Conservation (phyloP, 2,888 invertebrate species). For the Zootermopsis nevadensis region DNA sequence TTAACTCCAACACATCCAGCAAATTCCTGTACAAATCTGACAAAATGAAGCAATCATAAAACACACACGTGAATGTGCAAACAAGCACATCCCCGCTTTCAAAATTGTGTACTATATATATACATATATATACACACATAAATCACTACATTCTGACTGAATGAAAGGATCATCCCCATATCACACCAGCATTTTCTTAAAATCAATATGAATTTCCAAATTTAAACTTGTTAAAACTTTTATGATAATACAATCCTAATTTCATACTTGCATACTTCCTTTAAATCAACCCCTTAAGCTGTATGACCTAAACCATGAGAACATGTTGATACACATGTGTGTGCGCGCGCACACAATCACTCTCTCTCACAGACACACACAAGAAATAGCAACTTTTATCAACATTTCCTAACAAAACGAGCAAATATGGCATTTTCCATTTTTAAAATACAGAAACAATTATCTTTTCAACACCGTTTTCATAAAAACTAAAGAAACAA, state of each 20-base stretch:
- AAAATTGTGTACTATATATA: neutral
- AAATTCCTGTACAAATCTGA: neutral
- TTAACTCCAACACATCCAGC: neutral
- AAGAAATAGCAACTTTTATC: conserved; percentile 4
- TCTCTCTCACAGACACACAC: neutral
- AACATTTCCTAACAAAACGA: neutral
- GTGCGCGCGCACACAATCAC: neutral
- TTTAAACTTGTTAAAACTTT: neutral
- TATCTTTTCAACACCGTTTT: conserved; percentile 10
- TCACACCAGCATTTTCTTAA: neutral
- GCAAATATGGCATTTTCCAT: conserved; percentile 25
- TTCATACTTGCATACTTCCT: neutral
- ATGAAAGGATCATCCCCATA: neutral
- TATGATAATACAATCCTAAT: neutral
- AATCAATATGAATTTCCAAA: neutral
- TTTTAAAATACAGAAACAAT: neutral
- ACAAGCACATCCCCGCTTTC: neutral
- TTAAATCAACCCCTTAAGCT: neutral
- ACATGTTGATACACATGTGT: neutral
- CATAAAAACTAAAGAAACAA: neutral
- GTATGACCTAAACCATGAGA: neutral
- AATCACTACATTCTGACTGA: neutral
- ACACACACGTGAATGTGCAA: neutral
- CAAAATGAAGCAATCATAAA: neutral
- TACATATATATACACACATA: neutral